phyloP scores from a whole-genome alignment of 2,797 vertebrate species.

The Bradypodion pumilum region DNA sequence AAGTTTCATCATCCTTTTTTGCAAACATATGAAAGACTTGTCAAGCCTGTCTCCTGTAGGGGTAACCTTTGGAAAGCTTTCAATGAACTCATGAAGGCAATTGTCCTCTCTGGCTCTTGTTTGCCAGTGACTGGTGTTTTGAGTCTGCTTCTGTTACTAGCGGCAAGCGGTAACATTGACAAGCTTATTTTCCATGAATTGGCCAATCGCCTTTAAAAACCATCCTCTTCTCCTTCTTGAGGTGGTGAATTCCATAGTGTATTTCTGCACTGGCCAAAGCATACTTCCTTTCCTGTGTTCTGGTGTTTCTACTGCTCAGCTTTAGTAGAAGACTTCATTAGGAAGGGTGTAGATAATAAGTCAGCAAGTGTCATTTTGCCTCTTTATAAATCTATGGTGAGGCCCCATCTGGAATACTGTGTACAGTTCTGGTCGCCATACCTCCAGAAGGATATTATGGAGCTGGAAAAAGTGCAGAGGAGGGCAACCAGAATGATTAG shows the following conservation, averaged over 20 bases:
- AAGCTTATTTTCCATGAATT: not conserved
- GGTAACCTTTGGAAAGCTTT: not conserved
- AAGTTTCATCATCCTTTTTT: not conserved
- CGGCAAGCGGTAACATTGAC: not conserved
- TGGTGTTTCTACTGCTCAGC: not conserved
- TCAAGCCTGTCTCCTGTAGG: not conserved
- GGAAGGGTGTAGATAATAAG: too few species aligned
- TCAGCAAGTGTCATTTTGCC: too few species aligned
- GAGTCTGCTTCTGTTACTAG: not conserved
- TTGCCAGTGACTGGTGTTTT: not conserved
- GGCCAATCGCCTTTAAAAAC: not conserved
- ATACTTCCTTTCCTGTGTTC: not conserved
- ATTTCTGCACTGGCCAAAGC: not conserved
- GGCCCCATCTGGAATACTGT: too few species aligned
- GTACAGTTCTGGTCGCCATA: too few species aligned
- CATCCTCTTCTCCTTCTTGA: not conserved
- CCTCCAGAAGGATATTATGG: too few species aligned
- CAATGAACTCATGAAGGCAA: not conserved
- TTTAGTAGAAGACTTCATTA: not conserved
- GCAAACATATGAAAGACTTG: not conserved
- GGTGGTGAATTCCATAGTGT: not conserved
- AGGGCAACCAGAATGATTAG: too few species aligned
- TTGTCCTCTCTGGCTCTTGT: not conserved
- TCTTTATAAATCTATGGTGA: too few species aligned
- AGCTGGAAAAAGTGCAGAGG: too few species aligned